phyloP scores from a whole-genome alignment of 2,113 vertebrate genomes.

The Actinemys pallida region DNA sequence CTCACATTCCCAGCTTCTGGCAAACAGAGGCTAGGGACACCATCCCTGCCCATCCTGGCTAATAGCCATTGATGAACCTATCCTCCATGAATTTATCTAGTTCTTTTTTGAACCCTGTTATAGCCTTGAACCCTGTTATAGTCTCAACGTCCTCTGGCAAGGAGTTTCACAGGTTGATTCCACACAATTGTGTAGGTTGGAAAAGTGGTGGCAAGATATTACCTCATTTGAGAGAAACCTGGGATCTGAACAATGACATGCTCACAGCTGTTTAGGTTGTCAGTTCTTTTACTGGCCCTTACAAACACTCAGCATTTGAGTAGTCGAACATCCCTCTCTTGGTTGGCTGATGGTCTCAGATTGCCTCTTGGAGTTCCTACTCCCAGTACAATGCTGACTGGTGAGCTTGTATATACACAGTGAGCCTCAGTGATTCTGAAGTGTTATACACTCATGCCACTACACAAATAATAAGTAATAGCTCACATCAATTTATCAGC shows the following conservation, averaged over 20 bases:
- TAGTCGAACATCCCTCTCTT: not conserved
- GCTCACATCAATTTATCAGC: not conserved
- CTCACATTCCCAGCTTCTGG: too few species aligned
- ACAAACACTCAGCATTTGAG: not conserved
- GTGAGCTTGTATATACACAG: not conserved
- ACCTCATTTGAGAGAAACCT: not conserved
- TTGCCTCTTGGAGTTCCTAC: not conserved
- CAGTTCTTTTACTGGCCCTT: not conserved
- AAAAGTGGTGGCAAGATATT: not conserved
- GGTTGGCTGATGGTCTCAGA: accelerated
- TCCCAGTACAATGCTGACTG: not conserved
- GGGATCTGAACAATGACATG: not conserved
- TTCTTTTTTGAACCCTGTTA: too few species aligned
- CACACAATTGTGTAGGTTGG: not conserved
- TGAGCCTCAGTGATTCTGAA: not conserved
- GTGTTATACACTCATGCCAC: not conserved
- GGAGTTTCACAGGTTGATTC: too few species aligned
- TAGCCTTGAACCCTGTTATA: too few species aligned
- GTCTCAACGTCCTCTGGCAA: too few species aligned
- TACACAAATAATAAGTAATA: not conserved
- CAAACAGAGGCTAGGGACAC: too few species aligned
- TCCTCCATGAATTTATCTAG: too few species aligned
- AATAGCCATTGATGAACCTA: too few species aligned
- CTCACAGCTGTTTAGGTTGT: not conserved
- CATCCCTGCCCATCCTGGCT: too few species aligned